These are phyloP conservation scores for Megaustenia siamemsis DNA, from an alignment of 2,888 invertebrate genomes.

Conservation along the genomic window DNA sequence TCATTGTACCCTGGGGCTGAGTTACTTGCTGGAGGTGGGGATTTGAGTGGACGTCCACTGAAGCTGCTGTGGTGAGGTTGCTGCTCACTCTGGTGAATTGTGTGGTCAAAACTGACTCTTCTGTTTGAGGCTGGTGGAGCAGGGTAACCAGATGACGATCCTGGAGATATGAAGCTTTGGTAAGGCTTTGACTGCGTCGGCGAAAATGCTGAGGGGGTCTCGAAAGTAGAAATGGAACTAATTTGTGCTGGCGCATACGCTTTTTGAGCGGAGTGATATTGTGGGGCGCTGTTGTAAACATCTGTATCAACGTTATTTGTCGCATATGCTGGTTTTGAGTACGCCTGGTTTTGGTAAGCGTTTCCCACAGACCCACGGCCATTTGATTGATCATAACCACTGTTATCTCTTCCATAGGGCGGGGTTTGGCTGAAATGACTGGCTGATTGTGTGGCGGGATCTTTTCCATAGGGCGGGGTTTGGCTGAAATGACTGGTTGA, in stretches of 20 bases:
- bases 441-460: neutral
- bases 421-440: slow-evolving; percentile 1
- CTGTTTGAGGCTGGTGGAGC: neutral
- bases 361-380: slow-evolving; percentile 39
- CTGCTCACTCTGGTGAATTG: neutral
- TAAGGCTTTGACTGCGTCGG: slow-evolving; percentile 30
- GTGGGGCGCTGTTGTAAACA: slow-evolving; percentile 27
- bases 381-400: slow-evolving; percentile 42
- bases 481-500: neutral
- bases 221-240: neutral
- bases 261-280: slow-evolving; percentile 33
- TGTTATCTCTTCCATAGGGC: neutral
- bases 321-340: slow-evolving; percentile 33
- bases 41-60: slow-evolving; percentile 3
- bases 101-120: slow-evolving; percentile 50
- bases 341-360: slow-evolving; percentile 35
- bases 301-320: slow-evolving; percentile 2
- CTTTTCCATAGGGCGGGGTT: too few relatives aligned
- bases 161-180: slow-evolving; percentile 44
- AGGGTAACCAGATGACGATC: slow-evolving; percentile 23
- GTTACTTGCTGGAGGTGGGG: slow-evolving; percentile 24
- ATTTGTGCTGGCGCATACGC: slow-evolving; percentile 32
- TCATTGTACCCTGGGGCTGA: neutral
- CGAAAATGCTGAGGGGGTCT: slow-evolving; percentile 22
- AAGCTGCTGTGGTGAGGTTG: neutral